These are phyloP conservation scores for Porites cylindrica DNA, from an alignment of 92 coral and sea anemone species.

Conservation along the genomic window DNA sequence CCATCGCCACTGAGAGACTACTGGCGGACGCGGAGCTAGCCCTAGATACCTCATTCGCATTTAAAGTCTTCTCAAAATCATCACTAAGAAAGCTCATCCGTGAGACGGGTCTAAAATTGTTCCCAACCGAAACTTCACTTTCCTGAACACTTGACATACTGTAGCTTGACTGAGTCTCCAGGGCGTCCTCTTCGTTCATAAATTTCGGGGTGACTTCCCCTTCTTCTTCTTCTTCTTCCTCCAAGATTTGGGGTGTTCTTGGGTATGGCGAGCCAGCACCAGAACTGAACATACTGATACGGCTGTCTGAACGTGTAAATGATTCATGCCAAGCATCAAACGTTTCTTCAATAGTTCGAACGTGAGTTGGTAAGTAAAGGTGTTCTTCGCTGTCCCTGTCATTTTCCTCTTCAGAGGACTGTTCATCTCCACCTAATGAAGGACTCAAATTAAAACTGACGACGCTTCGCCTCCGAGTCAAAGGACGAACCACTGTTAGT, in stretches of 20 bases:
- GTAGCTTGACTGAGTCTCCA: slow-evolving; percentile 35
- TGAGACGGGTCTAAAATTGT: slow-evolving; percentile 47
- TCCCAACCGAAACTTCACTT: background rate
- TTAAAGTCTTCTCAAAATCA: background rate
- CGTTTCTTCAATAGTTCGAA: slow-evolving; percentile 83
- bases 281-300: slow-evolving; percentile 53
- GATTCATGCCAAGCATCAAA: slow-evolving; percentile 87
- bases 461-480: slow-evolving; percentile 58
- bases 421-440: slow-evolving; percentile 21
- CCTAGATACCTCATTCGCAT: slow-evolving; percentile 3
- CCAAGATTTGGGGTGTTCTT: slow-evolving; percentile 36
- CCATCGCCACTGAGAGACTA: slow-evolving; percentile 9
- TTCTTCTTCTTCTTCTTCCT: slow-evolving; percentile 16
- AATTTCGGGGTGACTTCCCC: slow-evolving; percentile 32
- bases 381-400: slow-evolving; percentile 47
- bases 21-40: slow-evolving; percentile 43
- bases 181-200: slow-evolving; percentile 20
- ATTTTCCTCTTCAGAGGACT: slow-evolving; percentile 36
- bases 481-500: background rate
- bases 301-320: slow-evolving; percentile 59
- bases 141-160: slow-evolving; percentile 41
- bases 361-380: slow-evolving; percentile 67
- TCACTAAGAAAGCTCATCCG: slow-evolving; percentile 62
- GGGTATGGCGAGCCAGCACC: slow-evolving; percentile 39
- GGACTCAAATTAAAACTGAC: slow-evolving; percentile 77